Evolutionary conservation across 1,140 invertebrate species (phyloP).

Genomic region (Diuraphis noxia): DNA sequence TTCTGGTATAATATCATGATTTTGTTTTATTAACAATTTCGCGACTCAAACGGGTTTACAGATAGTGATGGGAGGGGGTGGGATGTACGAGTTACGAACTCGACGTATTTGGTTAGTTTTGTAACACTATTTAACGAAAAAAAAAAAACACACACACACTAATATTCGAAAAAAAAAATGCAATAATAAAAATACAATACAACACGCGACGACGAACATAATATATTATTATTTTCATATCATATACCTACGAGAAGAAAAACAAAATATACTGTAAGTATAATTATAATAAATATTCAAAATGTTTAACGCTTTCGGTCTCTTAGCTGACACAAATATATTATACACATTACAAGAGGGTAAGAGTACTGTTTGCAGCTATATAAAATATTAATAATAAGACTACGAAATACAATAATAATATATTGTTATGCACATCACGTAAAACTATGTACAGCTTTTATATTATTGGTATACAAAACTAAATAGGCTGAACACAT

Average conservation of each 20-base stretch:
- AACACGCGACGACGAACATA: neutral
- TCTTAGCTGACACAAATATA: neutral
- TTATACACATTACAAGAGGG: neutral
- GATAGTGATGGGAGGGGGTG: neutral
- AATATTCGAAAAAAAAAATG: neutral
- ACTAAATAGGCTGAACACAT: constrained; percentile 34
- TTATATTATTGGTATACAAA: constrained; percentile 20
- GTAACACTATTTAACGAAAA: constrained; percentile 51
- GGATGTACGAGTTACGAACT: too few species aligned
- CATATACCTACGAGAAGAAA: neutral
- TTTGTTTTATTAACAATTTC: neutral
- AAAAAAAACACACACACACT: constrained; percentile 11
- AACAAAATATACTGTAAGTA: too few species aligned
- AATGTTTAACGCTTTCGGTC: neutral
- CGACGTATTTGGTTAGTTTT: constrained; percentile 44
- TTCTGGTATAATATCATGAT: neutral
- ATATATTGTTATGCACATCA: neutral
- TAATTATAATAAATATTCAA: neutral
- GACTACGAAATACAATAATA: neutral
- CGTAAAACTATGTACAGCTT: neutral
- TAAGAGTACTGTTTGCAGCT: too few species aligned
- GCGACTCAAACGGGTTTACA: neutral
- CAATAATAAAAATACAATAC: neutral
- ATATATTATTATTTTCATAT: neutral
- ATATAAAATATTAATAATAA: neutral